phyloP scores from a whole-genome alignment of 2,888 invertebrate genomes.

The Scaptomyza flava region DNA sequence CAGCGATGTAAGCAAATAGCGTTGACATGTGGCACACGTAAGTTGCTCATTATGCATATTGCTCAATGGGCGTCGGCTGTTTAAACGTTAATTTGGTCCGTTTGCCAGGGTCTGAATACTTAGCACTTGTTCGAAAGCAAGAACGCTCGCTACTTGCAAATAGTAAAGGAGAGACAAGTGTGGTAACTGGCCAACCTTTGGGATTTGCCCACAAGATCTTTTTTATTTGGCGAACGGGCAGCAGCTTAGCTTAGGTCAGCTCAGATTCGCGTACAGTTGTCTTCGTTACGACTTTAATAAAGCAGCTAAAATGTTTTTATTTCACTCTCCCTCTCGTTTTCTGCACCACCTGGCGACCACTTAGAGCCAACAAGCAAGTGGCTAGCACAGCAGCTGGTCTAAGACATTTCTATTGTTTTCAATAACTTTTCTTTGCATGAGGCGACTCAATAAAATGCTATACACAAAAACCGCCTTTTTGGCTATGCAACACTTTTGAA shows the following conservation, averaged over 20 bases:
- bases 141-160: conserved; percentile 8
- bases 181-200: conserved; percentile 13
- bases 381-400: conserved; percentile 9
- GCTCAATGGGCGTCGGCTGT: conserved; percentile 33
- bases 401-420: neutral
- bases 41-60: conserved; percentile 39
- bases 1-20: conserved; percentile 17
- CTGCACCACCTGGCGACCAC: conserved; percentile 1
- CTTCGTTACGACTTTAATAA: conserved; percentile 27
- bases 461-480: conserved; percentile 11
- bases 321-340: neutral
- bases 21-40: conserved; percentile 37
- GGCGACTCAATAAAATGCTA: too few species aligned
- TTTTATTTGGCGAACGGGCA: conserved; percentile 15
- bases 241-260: neutral
- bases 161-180: conserved; percentile 17
- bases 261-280: conserved; percentile 38
- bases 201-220: conserved; percentile 26
- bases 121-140: conserved; percentile 10
- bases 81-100: conserved; percentile 55
- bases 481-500: conserved; percentile 41
- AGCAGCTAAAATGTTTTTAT: neutral
- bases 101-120: conserved; percentile 6
- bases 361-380: conserved; percentile 36
- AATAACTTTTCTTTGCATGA: neutral